Evolutionary conservation across 2,113 vertebrate genomes (phyloP).

Genomic region (Toxotes jaculatrix): DNA sequence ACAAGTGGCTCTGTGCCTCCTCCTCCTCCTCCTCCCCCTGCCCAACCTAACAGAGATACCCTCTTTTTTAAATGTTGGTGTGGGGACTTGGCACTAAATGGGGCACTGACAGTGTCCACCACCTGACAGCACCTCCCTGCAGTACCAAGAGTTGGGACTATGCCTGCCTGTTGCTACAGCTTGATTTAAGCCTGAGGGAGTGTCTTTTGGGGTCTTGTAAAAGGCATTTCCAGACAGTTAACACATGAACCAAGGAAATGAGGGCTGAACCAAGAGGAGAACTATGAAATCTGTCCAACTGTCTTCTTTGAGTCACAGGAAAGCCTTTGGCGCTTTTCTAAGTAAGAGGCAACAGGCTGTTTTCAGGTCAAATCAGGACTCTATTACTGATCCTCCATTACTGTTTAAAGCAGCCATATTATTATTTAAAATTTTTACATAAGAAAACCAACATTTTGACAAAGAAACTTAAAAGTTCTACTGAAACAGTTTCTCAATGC

Average conservation of each 20-base stretch:
- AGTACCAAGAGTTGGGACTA: neutral
- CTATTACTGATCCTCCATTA: neutral
- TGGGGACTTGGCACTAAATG: neutral
- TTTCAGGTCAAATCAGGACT: neutral
- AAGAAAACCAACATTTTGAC: too few species aligned
- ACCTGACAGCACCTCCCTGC: constrained; percentile 10
- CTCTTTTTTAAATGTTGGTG: constrained; percentile 17
- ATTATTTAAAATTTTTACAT: neutral
- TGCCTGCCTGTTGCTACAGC: neutral
- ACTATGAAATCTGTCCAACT: neutral
- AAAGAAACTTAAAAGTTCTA: too few species aligned
- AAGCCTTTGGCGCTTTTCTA: neutral
- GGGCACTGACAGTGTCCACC: neutral
- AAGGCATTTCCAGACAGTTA: constrained; percentile 39
- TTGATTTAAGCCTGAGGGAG: constrained; percentile 20
- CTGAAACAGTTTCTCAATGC: too few species aligned
- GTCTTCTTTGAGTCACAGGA: neutral
- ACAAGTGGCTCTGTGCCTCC: neutral
- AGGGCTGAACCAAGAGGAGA: constrained; percentile 7
- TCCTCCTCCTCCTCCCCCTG: neutral
- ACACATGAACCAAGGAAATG: constrained; percentile 5
- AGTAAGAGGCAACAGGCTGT: neutral
- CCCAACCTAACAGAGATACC: neutral
- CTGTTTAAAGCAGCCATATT: neutral
- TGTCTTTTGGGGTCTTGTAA: constrained; percentile 13